Percentiles rank a stretch among this genome's conserved stretches.
These are phyloP conservation scores for Enteromius unitaeniatus DNA, from an alignment of 2,797 vertebrate species.

Conservation along the genomic window DNA sequence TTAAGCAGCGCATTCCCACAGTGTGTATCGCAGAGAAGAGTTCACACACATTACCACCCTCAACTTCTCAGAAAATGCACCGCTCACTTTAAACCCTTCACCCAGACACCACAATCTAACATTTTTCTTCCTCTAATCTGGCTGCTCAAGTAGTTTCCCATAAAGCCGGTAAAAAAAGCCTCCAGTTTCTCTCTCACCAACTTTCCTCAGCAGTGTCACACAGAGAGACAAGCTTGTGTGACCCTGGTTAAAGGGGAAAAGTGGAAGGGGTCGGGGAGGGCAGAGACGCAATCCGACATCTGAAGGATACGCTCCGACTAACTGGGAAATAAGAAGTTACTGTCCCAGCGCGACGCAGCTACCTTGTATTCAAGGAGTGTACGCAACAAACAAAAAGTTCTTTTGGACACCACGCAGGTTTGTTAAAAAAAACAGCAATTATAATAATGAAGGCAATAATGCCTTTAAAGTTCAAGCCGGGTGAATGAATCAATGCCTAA, in stretches of 20 bases:
- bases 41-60: slow-evolving; percentile 43
- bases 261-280: slow-evolving; percentile 58
- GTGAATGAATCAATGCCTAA: slow-evolving; percentile 88
- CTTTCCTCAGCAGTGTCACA: slow-evolving; percentile 41
- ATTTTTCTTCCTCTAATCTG: slow-evolving; percentile 49
- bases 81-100: slow-evolving; percentile 33
- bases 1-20: slow-evolving; percentile 24
- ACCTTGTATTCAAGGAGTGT: slow-evolving; percentile 70
- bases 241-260: slow-evolving; percentile 58
- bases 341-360: slow-evolving; percentile 86
- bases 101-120: slow-evolving; percentile 41
- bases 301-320: slow-evolving; percentile 88
- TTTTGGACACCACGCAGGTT: slow-evolving; percentile 64
- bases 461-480: slow-evolving; percentile 62
- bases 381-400: slow-evolving; percentile 68
- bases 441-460: slow-evolving; percentile 42
- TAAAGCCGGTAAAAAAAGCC: slow-evolving; percentile 13
- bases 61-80: slow-evolving; percentile 41
- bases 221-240: slow-evolving; percentile 44
- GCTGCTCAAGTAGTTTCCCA: slow-evolving; percentile 46
- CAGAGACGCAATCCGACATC: slow-evolving; percentile 74
- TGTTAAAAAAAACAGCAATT: slow-evolving; percentile 69
- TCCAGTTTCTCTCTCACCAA: slow-evolving; percentile 39
- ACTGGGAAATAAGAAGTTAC: slow-evolving; percentile 86
- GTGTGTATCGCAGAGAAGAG: slow-evolving; percentile 24